Base-by-base conservation (phyloP, 2,113 vertebrate species). In the Elaphurus davidianus region DNA sequence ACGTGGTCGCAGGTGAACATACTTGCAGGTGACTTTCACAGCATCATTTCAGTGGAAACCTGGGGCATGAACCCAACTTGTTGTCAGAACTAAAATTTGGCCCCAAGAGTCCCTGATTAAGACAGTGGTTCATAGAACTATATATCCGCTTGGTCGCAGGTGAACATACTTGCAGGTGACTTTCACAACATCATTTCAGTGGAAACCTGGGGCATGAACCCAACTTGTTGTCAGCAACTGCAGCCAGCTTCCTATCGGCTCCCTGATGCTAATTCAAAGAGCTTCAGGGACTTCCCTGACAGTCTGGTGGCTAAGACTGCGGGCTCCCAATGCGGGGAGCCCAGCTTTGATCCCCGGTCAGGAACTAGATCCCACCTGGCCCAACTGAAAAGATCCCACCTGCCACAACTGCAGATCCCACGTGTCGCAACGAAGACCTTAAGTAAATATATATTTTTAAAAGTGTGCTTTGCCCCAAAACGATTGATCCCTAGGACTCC, bases 381-480 rank as follows among this genome's bases (percentile, higher is more conserved):
- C 23, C 23, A 76, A 27, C 23, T 76, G 43, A 43, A 76, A 76
- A 76, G 23, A 76, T 76, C 12, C 21, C 3, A 2, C 0, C 0
- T 43, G 71, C 71, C 40, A 43, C 23, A 76, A 6, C 71, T 76
- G 27, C 71, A 76, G 40, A 27, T 76, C 71, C 71, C 23, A 76
- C 40, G 3, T 76, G 71, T 43, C 0, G 0, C 71, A 27, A 43
- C 0, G 12, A 76, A 43, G 71, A 76, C 23, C 7, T 43, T 76
- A 74, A 40, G 36, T 13, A 74, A 74, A 74, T 25, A 74, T 40
- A 23, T 71, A 36, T 71, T 36, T 71, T 71, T 40, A 40, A 40
- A 76, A 76, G 23, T 76, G 23, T 76, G 6, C 36, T 76, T 93
- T 94, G 84, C 45, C 36, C 90, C 60, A 45, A 82, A 93, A 79